A percentile compares a stretch with the other conserved stretches of the same genome.
Evolutionary conservation across 2,888 invertebrate genomes (phyloP).

Genomic region (Caenorhabditis japonica): DNA sequence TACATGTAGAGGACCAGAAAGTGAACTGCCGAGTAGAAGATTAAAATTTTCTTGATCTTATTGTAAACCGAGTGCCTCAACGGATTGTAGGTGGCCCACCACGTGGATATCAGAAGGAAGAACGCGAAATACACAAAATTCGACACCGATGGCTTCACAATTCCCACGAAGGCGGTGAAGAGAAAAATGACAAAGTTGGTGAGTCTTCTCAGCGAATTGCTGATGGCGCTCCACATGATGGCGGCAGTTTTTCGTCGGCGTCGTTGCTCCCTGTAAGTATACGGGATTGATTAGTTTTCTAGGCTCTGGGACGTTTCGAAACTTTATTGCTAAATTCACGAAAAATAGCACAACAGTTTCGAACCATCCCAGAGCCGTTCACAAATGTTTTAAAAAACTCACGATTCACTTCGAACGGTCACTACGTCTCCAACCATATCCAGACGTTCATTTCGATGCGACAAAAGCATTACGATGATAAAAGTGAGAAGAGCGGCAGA

Average conservation of each 20-base stretch:
- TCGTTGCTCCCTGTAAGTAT: slow-evolving; percentile 19
- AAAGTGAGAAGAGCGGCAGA: slow-evolving; percentile 58
- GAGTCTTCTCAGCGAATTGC: slow-evolving; percentile 62
- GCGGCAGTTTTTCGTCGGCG: slow-evolving; percentile 21
- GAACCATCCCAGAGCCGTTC: no score
- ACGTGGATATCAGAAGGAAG: slow-evolving; percentile 71
- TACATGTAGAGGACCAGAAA: slow-evolving; percentile 71
- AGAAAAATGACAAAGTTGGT: slow-evolving; percentile 70
- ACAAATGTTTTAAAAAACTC: no score
- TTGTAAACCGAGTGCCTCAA: slow-evolving; percentile 59
- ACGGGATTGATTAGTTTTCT: no score
- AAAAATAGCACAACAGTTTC: no score
- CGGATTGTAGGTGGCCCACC: slow-evolving; percentile 74
- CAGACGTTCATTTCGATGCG: slow-evolving; percentile 50
- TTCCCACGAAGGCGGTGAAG: slow-evolving; percentile 65
- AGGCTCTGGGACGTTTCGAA: slow-evolving; percentile 11
- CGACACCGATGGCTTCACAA: slow-evolving; percentile 71
- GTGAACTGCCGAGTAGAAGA: slow-evolving; percentile 68
- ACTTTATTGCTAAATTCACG: no score
- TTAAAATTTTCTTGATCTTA: slow-evolving; percentile 53
- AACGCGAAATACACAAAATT: slow-evolving; percentile 70
- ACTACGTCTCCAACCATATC: slow-evolving; percentile 44
- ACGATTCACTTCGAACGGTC: slow-evolving; percentile 38
- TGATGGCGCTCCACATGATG: slow-evolving; percentile 46
- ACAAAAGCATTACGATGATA: slow-evolving; percentile 58